These are phyloP conservation scores for Zaprionus gabonicus DNA, from an alignment of 1,140 invertebrate genomes.

Conservation along the genomic window DNA sequence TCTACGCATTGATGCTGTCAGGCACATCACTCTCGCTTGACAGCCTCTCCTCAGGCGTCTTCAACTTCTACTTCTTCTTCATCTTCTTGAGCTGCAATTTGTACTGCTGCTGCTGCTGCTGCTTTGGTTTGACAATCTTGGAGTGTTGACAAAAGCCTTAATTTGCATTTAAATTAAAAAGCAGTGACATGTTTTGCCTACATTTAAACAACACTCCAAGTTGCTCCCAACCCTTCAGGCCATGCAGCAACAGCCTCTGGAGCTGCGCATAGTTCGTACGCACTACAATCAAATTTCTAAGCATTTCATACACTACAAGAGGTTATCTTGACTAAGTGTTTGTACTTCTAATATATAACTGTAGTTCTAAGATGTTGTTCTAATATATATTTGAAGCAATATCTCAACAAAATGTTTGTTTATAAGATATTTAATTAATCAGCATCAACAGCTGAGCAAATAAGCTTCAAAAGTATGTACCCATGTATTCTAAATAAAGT, in stretches of 20 bases:
- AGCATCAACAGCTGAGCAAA: background rate
- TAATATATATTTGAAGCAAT: too few species aligned
- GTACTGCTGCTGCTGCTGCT: slow-evolving; percentile 6
- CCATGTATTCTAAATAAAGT: background rate
- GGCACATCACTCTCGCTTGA: slow-evolving; percentile 30
- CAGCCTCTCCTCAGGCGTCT: slow-evolving; percentile 23
- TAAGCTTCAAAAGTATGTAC: too few species aligned
- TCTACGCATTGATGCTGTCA: slow-evolving; percentile 21
- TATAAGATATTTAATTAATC: background rate
- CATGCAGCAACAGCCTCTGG: slow-evolving; percentile 31
- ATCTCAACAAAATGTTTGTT: background rate
- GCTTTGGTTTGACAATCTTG: slow-evolving; percentile 52
- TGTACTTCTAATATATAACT: background rate
- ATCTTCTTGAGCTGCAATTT: slow-evolving; percentile 6
- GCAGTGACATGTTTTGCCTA: slow-evolving; percentile 81
- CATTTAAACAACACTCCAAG: slow-evolving; percentile 72
- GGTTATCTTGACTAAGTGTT: background rate
- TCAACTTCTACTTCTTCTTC: slow-evolving; percentile 3
- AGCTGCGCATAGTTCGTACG: slow-evolving; percentile 52
- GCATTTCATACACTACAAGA: slow-evolving; percentile 19
- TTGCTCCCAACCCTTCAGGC: slow-evolving; percentile 21
- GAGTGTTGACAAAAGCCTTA: slow-evolving; percentile 83
- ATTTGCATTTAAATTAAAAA: slow-evolving; percentile 85
- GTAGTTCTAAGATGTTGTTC: background rate
- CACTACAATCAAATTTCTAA: slow-evolving; percentile 44